Conservation (phyloP, 2,113 vertebrate species). For the Pan troglodytes region NHGRI_mPanTro3-v2.1_pri NC_072415.2:64459001-64459500, state of each 20-base stretch:
- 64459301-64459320: conserved; percentile 16
- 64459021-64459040: neutral
- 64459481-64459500: conserved; percentile 7
- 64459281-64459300: neutral
- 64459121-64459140: neutral
- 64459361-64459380: neutral
- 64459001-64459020: neutral
- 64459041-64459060: neutral
- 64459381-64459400: neutral
- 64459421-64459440: neutral
- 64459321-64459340: neutral
- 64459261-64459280: neutral
- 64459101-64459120: neutral
- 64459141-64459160: neutral
- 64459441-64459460: neutral
- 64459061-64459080: neutral
- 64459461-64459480: neutral
- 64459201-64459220: neutral
- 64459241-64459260: neutral
- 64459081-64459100: neutral
- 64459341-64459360: neutral
- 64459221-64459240: neutral
- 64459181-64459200: neutral
- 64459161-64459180: neutral
- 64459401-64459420: neutral